Base-by-base conservation (phyloP, 2,888 invertebrate genomes). In the Mactromeris polynyma region DNA sequence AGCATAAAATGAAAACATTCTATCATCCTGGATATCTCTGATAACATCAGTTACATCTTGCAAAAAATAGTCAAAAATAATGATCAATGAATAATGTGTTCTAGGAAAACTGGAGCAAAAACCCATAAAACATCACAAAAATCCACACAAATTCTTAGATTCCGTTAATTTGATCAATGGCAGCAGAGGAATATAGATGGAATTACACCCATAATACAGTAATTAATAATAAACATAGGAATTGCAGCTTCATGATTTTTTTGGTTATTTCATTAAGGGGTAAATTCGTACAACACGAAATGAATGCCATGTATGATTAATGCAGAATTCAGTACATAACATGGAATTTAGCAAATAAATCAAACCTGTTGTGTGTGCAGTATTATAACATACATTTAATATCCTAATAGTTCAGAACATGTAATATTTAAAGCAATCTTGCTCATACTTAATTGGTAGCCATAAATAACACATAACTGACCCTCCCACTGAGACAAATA, bases 181-280 rank as follows among this genome's bases (percentile, higher is more conserved):
- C n/a, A n/a, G 58, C 26, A 64, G 9, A 1, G 26, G 26, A 64
- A 64, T 64, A 64, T 64, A 26, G 26, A 64, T 64, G 58, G 58
- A 64, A 26, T 64, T 64, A 26, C 58, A 64, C 58, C 58, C 21
- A n/a, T 64, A 26, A 64, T 64, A 64, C 26, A 9, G 58, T 64
- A 64, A 64, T 64, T 64, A 26, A 64, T 64, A 64, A 64, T 64
- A 64, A 64, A 64, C 26, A n/a, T 64, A 64, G 58, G 58, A n/a
- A 4, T 64, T 64, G 26, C 26, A 64, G 58, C 26, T n/a, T 26
- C 4, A 26, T 64, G 9, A 64, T 64, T 64, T 21, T 17, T 26
- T 64, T 64, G 58, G 58, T 64, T 64, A 26, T 64, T 64, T 64
- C 26, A 64, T 64, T 26, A 26, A 64, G n/a, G 26, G 26, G n/a